Base-by-base conservation (phyloP, 64 coral and sea anemone species). In the Trachythela sp. region DNA sequence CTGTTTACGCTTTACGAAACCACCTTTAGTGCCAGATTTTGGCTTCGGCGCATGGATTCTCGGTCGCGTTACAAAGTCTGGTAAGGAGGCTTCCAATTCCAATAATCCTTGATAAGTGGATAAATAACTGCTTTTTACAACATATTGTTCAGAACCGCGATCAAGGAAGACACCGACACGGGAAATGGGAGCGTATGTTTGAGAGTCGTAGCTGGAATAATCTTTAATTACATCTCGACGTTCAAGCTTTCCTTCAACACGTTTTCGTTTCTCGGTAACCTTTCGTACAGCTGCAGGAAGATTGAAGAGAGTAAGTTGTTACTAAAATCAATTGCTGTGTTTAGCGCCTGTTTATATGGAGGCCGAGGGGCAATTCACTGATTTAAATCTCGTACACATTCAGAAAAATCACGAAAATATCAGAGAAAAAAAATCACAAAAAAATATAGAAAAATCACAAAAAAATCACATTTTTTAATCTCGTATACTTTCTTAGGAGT, bases 181-280 rank as follows among this genome's bases (percentile, higher is more conserved):
- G 0, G 96, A 99, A 93, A 99, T 99, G 4, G 96, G 96, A 17
- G 96, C 96, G 60, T 95, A 99, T 26, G 96, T 93, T 84, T 95
- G 93, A 11, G 96, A 99, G 43, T 86, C 59, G 20, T 91, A 88
- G 10, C 87, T 84, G 9, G 93, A 88, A 10, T 99, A 99, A 54
- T 99, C 96, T 72, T 94, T 88, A 18, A 99, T 93, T 34, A 99
- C 89, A 52, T 99, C 89, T 38, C 96, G 88, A 1, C 96, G 88
- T 48, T 99, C 96, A 20, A 99, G 96, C 38, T 99, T 99, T 2
- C 96, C 96, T 91, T 99, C 96, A 8, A 99, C 96, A 36, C 31
- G 11, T 15, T 80, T 80, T 7, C 75, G 4, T 22, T 80, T 39
- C 87, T 99, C 18, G 80, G 91, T 30, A 93, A 86, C 41, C 94